phyloP scores from a whole-genome alignment of 2,797 vertebrate species.

The Xyrichtys novacula region DNA sequence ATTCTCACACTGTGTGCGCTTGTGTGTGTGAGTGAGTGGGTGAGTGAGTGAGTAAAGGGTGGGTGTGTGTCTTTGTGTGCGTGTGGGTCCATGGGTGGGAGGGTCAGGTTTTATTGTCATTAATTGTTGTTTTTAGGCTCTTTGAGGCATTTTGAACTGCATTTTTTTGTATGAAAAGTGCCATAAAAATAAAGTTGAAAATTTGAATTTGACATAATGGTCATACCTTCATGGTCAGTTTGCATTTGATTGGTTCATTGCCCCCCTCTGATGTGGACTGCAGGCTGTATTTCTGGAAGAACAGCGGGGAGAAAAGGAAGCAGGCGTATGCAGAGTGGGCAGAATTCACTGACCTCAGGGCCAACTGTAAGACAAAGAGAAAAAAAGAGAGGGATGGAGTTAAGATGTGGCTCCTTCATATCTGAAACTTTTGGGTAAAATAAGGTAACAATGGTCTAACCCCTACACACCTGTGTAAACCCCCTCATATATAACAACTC shows the following conservation, averaged over 20 bases:
- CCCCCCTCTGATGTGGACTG: constrained; percentile 52
- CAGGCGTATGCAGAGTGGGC: constrained; percentile 91
- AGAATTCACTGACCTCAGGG: constrained; percentile 90
- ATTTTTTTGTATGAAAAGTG: too few species aligned
- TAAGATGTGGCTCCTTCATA: not conserved
- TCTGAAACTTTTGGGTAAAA: not conserved
- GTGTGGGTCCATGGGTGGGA: too few species aligned
- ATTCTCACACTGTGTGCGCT: too few species aligned
- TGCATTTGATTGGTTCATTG: constrained; percentile 82
- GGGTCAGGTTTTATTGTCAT: too few species aligned
- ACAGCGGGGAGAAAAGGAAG: constrained; percentile 90
- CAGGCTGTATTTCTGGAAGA: constrained; percentile 91
- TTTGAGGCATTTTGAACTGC: too few species aligned
- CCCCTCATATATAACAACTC: too few species aligned
- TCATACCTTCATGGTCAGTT: constrained; percentile 91
- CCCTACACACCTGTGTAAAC: not conserved
- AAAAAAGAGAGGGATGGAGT: not conserved
- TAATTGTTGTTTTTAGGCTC: too few species aligned
- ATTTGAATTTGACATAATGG: too few species aligned
- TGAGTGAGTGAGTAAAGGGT: too few species aligned
- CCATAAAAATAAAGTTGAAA: too few species aligned
- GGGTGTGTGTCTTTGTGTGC: too few species aligned
- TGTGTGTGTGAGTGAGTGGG: too few species aligned
- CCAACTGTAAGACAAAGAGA: constrained; percentile 83
- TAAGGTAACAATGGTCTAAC: not conserved